phyloP scores from a whole-genome alignment of 2,888 invertebrate genomes.

The Temnothorax rugatulus region DNA sequence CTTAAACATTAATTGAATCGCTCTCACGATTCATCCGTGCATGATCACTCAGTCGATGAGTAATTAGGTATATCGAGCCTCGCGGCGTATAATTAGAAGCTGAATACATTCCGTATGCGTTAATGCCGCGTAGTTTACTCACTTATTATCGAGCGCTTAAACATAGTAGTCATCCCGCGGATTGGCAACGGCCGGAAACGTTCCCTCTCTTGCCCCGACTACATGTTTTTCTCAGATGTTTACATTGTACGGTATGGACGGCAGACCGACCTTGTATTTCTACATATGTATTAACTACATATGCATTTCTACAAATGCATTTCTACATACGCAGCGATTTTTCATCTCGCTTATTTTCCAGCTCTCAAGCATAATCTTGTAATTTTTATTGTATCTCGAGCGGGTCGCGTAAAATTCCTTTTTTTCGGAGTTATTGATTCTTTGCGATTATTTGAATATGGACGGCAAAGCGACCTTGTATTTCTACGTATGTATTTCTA shows the following conservation, averaged over 20 bases:
- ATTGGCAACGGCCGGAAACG: conserved; percentile 44
- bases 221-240: conserved; percentile 50
- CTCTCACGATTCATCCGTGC: conserved; percentile 7
- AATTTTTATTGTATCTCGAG: background rate
- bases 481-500: too few species aligned
- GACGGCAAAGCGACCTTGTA: too few species aligned
- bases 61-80: conserved; percentile 37
- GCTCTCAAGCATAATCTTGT: background rate
- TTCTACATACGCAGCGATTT: conserved; percentile 28
- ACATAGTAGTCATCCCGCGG: conserved; percentile 13
- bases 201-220: conserved; percentile 1
- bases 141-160: conserved; percentile 41
- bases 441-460: background rate
- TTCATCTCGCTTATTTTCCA: background rate
- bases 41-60: background rate
- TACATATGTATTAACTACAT: conserved; percentile 8
- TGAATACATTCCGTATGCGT: conserved; percentile 8
- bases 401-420: background rate
- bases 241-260: conserved; percentile 21
- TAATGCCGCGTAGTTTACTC: conserved; percentile 29
- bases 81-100: conserved; percentile 14
- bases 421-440: background rate
- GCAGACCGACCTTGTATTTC: conserved; percentile 37
- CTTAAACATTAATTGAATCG: conserved; percentile 39
- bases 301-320: background rate